These are phyloP conservation scores for Carlito syrichta DNA, from an alignment of 2,113 vertebrate species.

Conservation along the genomic window DNA sequence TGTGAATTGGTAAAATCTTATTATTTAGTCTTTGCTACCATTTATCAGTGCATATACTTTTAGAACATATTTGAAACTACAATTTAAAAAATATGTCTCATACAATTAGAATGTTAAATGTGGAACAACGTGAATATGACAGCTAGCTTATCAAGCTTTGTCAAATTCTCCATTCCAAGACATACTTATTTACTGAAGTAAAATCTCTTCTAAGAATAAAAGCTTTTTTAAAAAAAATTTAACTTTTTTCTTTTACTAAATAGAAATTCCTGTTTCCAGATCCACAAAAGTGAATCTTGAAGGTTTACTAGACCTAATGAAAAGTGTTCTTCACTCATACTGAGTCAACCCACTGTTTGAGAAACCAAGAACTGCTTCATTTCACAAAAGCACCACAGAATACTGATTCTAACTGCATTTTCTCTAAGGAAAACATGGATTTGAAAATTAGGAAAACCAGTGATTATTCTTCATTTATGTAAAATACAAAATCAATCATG, in stretches of 20 bases:
- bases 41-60: neutral
- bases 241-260: neutral
- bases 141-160: neutral
- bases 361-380: neutral
- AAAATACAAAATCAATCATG: neutral
- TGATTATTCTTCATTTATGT: neutral
- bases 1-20: neutral
- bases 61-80: neutral
- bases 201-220: neutral
- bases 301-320: neutral
- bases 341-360: neutral
- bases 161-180: neutral
- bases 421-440: neutral
- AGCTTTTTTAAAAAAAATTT: neutral
- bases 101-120: neutral
- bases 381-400: neutral
- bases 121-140: neutral
- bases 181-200: neutral
- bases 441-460: neutral
- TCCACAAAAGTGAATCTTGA: neutral
- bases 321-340: neutral
- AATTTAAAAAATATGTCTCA: neutral
- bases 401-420: neutral
- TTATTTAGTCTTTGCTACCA: neutral
- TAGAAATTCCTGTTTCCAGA: neutral